These are phyloP conservation scores for Melospiza georgiana DNA, from an alignment of 2,113 vertebrate genomes.

Conservation along the genomic window DNA sequence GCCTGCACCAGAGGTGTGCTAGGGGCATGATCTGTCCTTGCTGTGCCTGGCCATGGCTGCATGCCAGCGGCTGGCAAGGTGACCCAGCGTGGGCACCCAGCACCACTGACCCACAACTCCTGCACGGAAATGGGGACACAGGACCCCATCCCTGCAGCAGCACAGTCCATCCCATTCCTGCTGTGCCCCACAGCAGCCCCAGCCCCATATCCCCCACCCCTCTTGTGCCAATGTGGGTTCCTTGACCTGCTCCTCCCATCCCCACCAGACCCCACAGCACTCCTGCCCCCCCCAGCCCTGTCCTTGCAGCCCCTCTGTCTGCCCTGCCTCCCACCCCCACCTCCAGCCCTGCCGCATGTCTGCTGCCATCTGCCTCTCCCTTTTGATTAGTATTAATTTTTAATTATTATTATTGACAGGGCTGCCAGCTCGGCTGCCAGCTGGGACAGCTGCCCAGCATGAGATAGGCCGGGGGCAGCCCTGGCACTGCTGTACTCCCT, in stretches of 20 bases:
- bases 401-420: conserved; percentile 64
- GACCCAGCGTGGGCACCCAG: neutral
- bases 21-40: neutral
- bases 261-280: neutral
- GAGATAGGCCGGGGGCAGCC: neutral
- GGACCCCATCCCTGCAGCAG: neutral
- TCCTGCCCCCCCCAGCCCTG: too few species aligned
- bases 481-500: neutral
- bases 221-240: accelerated
- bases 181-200: neutral
- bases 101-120: neutral
- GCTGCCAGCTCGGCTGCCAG: conserved; percentile 41
- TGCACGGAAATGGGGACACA: accelerated
- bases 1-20: accelerated
- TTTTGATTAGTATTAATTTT: conserved; percentile 69
- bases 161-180: too few species aligned
- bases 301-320: neutral
- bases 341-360: conserved; percentile 19
- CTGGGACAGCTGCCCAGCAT: conserved; percentile 11
- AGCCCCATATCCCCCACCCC: neutral
- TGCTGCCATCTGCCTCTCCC: conserved; percentile 61
- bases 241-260: too few species aligned
- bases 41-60: neutral
- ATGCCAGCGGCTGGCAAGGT: neutral
- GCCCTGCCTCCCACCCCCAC: neutral